A percentile compares a stretch with the other conserved stretches of the same genome.
phyloP scores from a whole-genome alignment of 2,113 vertebrate genomes.

The Riparia riparia region DNA sequence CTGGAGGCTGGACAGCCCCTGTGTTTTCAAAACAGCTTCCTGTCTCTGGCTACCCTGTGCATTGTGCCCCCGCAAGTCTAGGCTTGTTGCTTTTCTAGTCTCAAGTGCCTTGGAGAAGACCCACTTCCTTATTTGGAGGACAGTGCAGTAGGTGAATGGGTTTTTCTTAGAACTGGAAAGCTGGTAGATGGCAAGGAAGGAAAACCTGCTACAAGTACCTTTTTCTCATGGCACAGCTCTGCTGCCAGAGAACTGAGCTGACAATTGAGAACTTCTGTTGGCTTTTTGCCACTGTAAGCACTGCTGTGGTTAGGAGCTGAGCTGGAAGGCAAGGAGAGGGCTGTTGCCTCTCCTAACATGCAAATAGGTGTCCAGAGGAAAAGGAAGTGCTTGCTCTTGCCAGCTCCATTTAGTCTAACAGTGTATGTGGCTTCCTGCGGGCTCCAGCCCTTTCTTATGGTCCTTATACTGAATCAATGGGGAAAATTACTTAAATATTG shows the following conservation, averaged over 20 bases:
- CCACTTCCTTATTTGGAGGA: neutral
- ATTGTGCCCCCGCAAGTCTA: neutral
- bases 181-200: neutral
- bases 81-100: neutral
- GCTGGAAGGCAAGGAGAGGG: slow-evolving; percentile 37
- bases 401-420: neutral
- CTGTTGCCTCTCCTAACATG: neutral
- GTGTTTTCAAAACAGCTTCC: neutral
- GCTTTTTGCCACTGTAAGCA: neutral
- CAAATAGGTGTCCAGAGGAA: neutral
- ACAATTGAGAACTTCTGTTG: neutral
- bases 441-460: neutral
- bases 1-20: neutral
- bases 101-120: neutral
- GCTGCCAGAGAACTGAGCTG: neutral
- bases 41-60: neutral
- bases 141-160: neutral
- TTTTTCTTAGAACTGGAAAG: neutral
- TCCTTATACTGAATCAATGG: neutral
- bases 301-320: neutral
- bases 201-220: neutral
- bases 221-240: neutral
- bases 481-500: neutral
- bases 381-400: neutral
- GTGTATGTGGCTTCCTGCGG: neutral